Evolutionary conservation across 2,113 vertebrate species (phyloP).

Genomic region (Todiramphus saurophagus): DNA sequence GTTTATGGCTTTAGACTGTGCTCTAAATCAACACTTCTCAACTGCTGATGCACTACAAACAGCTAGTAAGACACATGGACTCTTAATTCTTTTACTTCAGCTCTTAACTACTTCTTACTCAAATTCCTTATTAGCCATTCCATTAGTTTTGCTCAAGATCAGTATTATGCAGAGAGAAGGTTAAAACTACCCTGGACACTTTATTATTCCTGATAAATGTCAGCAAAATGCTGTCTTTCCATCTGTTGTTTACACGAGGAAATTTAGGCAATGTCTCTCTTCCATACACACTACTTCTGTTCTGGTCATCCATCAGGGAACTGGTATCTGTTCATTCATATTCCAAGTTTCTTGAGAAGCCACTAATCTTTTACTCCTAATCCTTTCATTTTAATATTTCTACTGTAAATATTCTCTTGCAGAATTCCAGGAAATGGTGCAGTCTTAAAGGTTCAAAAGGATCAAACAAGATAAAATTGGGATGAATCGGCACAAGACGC

Average conservation of each 20-base stretch:
- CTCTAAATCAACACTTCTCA: neutral
- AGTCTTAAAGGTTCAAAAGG: conserved; percentile 78
- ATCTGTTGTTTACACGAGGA: neutral
- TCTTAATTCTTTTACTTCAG: neutral
- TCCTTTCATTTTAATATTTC: neutral
- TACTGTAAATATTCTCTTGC: conserved; percentile 14
- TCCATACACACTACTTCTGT: neutral
- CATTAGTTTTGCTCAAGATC: neutral
- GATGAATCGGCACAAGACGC: neutral
- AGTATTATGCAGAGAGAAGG: neutral
- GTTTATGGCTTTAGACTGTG: neutral
- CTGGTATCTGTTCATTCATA: neutral
- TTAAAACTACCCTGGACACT: neutral
- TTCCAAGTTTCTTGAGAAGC: neutral
- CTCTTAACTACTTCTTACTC: neutral
- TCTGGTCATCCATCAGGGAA: neutral
- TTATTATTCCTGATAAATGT: neutral
- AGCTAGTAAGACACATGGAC: neutral
- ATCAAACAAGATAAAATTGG: neutral
- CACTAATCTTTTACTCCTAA: neutral
- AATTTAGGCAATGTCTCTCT: neutral
- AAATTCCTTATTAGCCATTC: neutral
- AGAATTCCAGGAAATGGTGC: conserved; percentile 94
- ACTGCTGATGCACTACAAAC: neutral
- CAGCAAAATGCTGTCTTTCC: neutral